Base-by-base conservation (phyloP, 2,113 vertebrate genomes). In the Dicentrarchus labrax region DNA sequence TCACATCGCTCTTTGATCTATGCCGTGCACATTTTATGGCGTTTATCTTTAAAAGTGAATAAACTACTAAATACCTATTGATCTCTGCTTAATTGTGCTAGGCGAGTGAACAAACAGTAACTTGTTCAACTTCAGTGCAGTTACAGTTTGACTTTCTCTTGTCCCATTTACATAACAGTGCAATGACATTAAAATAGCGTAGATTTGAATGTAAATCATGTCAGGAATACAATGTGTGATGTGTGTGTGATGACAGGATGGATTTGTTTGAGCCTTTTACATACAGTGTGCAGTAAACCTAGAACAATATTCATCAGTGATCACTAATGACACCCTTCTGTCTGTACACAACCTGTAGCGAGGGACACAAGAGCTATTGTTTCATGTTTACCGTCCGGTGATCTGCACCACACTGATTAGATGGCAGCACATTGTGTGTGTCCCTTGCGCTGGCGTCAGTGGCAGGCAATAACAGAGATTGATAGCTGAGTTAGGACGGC, bases 401-500 rank as follows among this genome's bases (percentile, higher is more conserved):
- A 93, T 91, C 64, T 75, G 84, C 82, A 83, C 65, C 65, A 12
- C 81, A 59, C 87, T 94, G 94, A 95, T 95, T 93, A 93, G 86
- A 92, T 83, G 75, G 80, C 79, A 78, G 83, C 76, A 83, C 85
- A 80, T 60, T 78, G 74, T 91, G 82, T 75, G 80, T 88, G 87
- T 90, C 88, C 86, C 72, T 62, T 64, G 84, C 54, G 17, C 84
- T 68, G 78, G 66, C 76, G 57, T 85, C 85, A 83, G 85, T 81
- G 87, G 75, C 66, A 86, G 91, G 89, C 86, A 87, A 94, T 95
- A 94, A 94, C 92, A 51, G 78, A 91, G 94, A 96, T 95, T 94
- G 92, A 95, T 95, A 79, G 91, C 47, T 0, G 83, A 80, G 93
- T 94, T 93, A 89, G 84, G 75, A 81, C 24, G 45, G 86, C 78